Evolutionary conservation across 2,888 invertebrate genomes (phyloP), one percentile per base, ranked within the genome.

Genomic region (Halictus ligatus): DNA sequence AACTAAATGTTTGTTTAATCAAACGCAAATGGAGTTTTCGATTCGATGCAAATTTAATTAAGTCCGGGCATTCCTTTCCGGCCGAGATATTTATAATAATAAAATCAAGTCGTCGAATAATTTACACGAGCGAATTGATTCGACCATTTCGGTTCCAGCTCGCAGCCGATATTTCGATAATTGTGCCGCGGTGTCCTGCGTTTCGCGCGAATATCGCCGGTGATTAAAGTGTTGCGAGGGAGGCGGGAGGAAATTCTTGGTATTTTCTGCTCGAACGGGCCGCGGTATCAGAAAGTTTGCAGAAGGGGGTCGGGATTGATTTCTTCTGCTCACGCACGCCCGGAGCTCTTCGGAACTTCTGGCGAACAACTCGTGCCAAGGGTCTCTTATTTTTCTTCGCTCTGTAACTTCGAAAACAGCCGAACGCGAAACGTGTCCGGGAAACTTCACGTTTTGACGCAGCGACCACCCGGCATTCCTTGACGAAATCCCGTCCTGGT

Each of bases 271-370:
- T 67, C 46, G 25, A 48, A 13, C 64, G 50, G 40, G 13, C 29
- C 75, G 25, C 84, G 58, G 40, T 78, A 78, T 71, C 69, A n/a
- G 43, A 13, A 84, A 71, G 69, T 83, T 71, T 75, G 21, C 67
- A 29, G n/a, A 15, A 5, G 75, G 84, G 15, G 29, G 15, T 29
- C 64, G 64, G 64, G 64, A 85, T 83, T 85, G 84, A 85, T 85
- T 85, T 79, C 84, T 79, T 58, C 67, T 40, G 48, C 75, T 85
- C 84, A 83, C 84, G 84, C 84, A 73, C 75, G 78, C 84, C 50
- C 40, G 67, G 12, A 83, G 54, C 84, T 58, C 84, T 79, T 75
- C 64, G 64, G 67, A 85, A 85, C 78, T 85, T 85, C 75, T 58
- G 84, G 54, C 72, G 72, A 25, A 48, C 73, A 75, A 46, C 78